Conservation (phyloP, 1,140 invertebrate genomes). For the Scaptomyza graminum region DNA sequence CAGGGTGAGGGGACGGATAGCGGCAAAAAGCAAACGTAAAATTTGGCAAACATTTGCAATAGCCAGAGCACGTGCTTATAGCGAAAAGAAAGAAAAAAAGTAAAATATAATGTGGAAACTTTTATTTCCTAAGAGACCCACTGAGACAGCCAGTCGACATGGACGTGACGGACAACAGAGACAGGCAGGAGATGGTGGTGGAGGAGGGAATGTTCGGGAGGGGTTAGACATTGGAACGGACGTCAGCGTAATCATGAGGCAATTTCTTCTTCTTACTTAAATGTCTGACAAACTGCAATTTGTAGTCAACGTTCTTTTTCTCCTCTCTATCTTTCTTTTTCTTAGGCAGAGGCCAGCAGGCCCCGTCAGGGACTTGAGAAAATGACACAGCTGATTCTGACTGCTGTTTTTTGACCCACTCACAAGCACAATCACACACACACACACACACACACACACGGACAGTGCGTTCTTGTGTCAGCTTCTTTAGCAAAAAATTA, state of each 20-base stretch:
- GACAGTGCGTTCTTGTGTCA: conserved; percentile 13
- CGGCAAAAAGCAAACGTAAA: conserved; percentile 54
- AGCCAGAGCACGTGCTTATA: conserved; percentile 72
- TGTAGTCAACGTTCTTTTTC: conserved; percentile 63
- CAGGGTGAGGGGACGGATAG: neutral
- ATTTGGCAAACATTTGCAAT: conserved; percentile 68
- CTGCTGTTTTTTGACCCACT: conserved; percentile 70
- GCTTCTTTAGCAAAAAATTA: conserved; percentile 45
- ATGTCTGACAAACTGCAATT: conserved; percentile 69
- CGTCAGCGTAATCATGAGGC: conserved; percentile 76
- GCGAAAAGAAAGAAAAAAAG: conserved; percentile 32
- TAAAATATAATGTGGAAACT: conserved; percentile 65
- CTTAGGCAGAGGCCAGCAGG: conserved; percentile 33
- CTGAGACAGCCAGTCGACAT: conserved; percentile 71
- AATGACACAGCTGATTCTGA: conserved; percentile 64
- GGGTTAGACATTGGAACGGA: conserved; percentile 4
- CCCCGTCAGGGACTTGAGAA: conserved; percentile 31
- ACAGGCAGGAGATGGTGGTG: neutral
- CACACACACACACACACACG: no score
- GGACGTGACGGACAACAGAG: conserved; percentile 65
- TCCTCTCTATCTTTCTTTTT: conserved; percentile 49
- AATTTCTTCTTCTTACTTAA: conserved; percentile 67
- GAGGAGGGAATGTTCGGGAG: neutral
- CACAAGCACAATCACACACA: conserved; percentile 14
- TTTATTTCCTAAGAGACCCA: conserved; percentile 75